Base-by-base conservation (phyloP, 2,888 invertebrate genomes). In the Temnothorax unifasciatus region DNA sequence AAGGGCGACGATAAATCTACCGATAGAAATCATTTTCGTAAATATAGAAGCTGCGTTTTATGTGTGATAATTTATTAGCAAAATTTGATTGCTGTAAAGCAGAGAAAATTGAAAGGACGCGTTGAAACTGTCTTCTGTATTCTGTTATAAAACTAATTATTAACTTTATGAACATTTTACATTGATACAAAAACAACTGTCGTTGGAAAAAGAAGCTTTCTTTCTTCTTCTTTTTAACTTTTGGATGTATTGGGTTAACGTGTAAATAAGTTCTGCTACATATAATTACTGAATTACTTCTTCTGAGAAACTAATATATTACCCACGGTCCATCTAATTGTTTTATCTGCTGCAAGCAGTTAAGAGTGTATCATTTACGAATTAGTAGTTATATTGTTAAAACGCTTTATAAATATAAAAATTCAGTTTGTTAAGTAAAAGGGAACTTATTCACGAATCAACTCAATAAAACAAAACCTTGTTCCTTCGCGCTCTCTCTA, bases 41-140 rank as follows among this genome's bases (percentile, higher is more conserved):
- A 74, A 44, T 25, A 21, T 2, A 6, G 15, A 50, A 6, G 3
- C 25, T n/a, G 29, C 61, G n/a, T n/a, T 44, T 38, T n/a, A 3
- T 18, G n/a, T 29, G 8, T 57, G 18, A 57, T 38, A 59, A 59
- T 57, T 38, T 59, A 3, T 61, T 44, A 18, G 18, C 18, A 61
- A 38, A 41, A 47, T 50, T 76, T 76, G 6, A 76, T 76, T 47
- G 34, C n/a, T 29, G 25, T 41, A 41, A 41, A 41, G 13, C 4
- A 41, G 18, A 29, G 11, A 13, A 18, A 44, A 3, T 64, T 21
- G 21, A 64, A 66, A 44, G 41, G 13, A 2, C 18, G 59, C 25
- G 3, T 61, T 41, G n/a, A 61, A 61, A 61, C 41, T 29, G 18
- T 44, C 8, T 13, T 61, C 6, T 8, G 8, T 41, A 25, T 13